Conservation (phyloP, 2,113 vertebrate species). For the Riparia riparia region DNA sequence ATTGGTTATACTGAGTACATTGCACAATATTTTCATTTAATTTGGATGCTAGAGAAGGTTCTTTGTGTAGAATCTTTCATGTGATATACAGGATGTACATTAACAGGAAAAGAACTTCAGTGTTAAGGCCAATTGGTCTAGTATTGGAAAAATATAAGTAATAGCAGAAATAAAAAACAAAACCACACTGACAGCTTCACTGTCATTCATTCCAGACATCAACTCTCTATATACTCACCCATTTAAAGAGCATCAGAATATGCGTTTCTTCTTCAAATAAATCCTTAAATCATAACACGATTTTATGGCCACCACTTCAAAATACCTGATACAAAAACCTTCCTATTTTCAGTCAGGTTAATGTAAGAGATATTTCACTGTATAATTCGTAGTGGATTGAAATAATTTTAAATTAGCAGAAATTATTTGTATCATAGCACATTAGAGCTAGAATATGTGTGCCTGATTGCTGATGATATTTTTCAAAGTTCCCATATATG, state of each 20-base stretch:
- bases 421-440: neutral
- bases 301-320: neutral
- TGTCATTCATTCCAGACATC: neutral
- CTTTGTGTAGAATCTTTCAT: no score
- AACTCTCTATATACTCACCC: neutral
- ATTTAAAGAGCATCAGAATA: neutral
- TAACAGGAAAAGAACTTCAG: neutral
- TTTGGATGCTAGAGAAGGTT: neutral
- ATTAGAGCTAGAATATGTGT: neutral
- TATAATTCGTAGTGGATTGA: neutral
- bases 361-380: neutral
- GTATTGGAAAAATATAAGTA: neutral
- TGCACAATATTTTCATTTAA: neutral
- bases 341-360: neutral
- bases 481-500: neutral
- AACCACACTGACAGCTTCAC: neutral
- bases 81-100: neutral
- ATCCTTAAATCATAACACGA: neutral
- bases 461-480: neutral
- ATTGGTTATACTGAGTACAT: neutral
- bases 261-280: neutral
- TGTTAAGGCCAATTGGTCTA: neutral
- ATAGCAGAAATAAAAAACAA: neutral
- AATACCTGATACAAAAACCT: neutral
- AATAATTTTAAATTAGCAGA: neutral